phyloP scores from a whole-genome alignment of 2,797 vertebrate species.

The Coranthus polyacanthus region DNA sequence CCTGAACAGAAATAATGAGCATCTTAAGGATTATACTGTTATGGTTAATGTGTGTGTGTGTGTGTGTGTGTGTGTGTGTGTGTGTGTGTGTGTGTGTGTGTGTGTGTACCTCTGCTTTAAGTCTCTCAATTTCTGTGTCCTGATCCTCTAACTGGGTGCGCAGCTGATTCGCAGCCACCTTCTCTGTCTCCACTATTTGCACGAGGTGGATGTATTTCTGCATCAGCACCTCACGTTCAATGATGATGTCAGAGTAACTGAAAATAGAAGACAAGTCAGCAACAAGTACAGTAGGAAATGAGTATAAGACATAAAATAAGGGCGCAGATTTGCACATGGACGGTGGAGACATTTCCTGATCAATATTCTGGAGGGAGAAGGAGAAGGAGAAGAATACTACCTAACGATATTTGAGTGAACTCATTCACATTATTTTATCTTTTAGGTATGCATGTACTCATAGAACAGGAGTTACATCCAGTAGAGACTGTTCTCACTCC shows the following conservation, averaged over 20 bases:
- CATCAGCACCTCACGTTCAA: slow-evolving; percentile 96
- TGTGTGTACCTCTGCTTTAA: slow-evolving; percentile 92
- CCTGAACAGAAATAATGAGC: background rate
- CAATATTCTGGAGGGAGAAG: too few relatives aligned
- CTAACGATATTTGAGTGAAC: too few relatives aligned
- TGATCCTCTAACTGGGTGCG: slow-evolving; percentile 97
- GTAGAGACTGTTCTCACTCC: too few relatives aligned
- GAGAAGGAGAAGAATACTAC: too few relatives aligned
- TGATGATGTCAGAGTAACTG: slow-evolving; percentile 96
- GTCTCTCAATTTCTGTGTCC: slow-evolving; percentile 97
- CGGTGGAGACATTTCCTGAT: too few relatives aligned
- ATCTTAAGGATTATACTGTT: background rate
- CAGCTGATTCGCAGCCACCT: slow-evolving; percentile 96
- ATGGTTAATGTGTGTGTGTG: background rate
- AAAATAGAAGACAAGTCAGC: slow-evolving; percentile 20
- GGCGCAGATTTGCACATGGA: too few relatives aligned
- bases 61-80: background rate
- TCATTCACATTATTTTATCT: too few relatives aligned
- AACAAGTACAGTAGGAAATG: background rate
- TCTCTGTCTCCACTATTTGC: slow-evolving; percentile 98
- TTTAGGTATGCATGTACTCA: too few relatives aligned
- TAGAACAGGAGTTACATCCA: too few relatives aligned
- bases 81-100: background rate
- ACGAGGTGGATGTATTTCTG: slow-evolving; percentile 99
- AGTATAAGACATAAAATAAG: background rate